Base-by-base conservation (phyloP, 2,113 vertebrate species). In the Ranitomeya variabilis region DNA sequence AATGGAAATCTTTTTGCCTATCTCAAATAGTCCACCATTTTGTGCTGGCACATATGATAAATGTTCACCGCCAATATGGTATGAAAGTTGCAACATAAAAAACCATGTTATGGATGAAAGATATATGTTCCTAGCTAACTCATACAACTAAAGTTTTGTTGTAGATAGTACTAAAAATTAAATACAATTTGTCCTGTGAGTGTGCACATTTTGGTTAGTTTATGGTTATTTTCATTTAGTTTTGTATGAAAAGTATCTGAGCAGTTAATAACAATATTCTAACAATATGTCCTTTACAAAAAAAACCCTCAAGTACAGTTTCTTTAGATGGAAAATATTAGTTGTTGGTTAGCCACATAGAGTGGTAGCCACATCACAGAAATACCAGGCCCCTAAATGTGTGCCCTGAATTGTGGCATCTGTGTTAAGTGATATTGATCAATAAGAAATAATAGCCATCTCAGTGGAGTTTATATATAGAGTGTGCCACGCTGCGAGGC, bases 391-490 rank as follows among this genome's bases (percentile, higher is more conserved):
- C 55, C 51, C 37, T 11, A 51, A 83, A 18, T 62, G n/a, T 23
- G 64, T 66, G 66, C n/a, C 26, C 71, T 86, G 12, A 77, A 64
- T 60, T 77, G 15, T 55, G 12, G 45, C 45, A 19, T 62, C 60
- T 80, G 37, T 67, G 45, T 77, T 51, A 67, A 9, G 45, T 55
- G 59, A 67, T 80, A 80, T 69, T 87, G 21, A 87, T 87, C 77
- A 57, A 16, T 55, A 80, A 69, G 77, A 71, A 80, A 80, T 85
- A 87, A 69, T 89, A 90, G 89, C 87, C 84, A 90, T 92, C 90
- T 87, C 91, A 91, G 90, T 89, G 90, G 11, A 73, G 89, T 87
- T 90, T 91, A 91, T 91, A 92, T 90, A 91, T 90, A 91, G 91
- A 90, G 91, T 87, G 88, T 86, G 90, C 90, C 80, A 80, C 23